Evolutionary conservation across 2,888 invertebrate species (phyloP).

Genomic region (Drosophila rubida): DNA sequence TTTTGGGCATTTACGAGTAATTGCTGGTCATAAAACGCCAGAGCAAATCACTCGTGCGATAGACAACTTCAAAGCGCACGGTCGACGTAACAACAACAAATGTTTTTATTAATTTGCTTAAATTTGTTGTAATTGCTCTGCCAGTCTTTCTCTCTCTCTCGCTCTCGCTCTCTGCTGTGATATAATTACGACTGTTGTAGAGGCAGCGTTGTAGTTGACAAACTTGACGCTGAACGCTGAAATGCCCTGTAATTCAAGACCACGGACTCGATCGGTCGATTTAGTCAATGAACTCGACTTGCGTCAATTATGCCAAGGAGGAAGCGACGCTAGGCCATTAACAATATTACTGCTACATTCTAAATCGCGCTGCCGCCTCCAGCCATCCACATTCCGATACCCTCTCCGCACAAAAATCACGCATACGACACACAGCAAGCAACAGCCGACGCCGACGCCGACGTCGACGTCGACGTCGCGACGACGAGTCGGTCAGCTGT

Average conservation of each 20-base stretch:
- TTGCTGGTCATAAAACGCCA: constrained; percentile 51
- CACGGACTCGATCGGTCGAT: too few relatives aligned
- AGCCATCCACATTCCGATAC: neutral
- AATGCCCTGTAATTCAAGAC: neutral
- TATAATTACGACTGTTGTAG: neutral
- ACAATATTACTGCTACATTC: neutral
- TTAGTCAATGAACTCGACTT: too few relatives aligned
- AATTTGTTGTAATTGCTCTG: constrained; percentile 53
- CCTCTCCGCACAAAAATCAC: constrained; percentile 1
- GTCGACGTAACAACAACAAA: constrained; percentile 12
- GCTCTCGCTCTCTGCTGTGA: constrained; percentile 14
- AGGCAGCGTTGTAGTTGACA: neutral
- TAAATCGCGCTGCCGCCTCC: neutral
- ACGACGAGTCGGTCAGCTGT: constrained; percentile 43
- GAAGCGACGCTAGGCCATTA: neutral
- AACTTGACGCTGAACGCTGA: neutral
- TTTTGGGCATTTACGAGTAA: constrained; percentile 29
- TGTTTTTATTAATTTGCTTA: constrained; percentile 44
- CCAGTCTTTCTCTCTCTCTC: neutral
- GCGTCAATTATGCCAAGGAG: too few relatives aligned
- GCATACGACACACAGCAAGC: neutral
- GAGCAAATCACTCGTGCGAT: constrained; percentile 33
- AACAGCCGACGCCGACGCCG: too few relatives aligned
- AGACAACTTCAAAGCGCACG: constrained; percentile 24
- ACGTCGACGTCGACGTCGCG: too few relatives aligned